Conservation (phyloP, 1,140 invertebrate species). For the Drosophila cardini region DNA sequence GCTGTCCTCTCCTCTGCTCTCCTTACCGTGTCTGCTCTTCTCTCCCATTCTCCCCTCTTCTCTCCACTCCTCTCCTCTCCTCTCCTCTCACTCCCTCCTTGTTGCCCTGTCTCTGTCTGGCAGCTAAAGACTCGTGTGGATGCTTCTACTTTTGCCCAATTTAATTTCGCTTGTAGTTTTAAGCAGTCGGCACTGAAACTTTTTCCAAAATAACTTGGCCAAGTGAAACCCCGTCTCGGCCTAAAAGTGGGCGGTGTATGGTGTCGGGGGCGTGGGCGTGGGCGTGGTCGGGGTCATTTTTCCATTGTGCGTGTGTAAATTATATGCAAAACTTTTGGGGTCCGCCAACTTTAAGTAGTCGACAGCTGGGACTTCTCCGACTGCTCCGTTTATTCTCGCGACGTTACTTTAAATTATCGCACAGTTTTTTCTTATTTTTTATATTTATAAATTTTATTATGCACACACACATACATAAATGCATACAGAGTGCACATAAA, state of each 20-base stretch:
- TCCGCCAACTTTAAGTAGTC: constrained; percentile 46
- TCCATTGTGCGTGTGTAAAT: constrained; percentile 54
- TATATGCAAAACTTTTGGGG: constrained; percentile 63
- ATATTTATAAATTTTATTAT: constrained; percentile 20
- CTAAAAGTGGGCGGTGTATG: too few relatives aligned
- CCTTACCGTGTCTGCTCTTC: too few relatives aligned
- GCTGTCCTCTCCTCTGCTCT: too few relatives aligned
- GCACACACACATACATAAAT: constrained; percentile 1
- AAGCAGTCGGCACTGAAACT: constrained; percentile 40
- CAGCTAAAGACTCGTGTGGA: not conserved
- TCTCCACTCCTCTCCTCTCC: too few relatives aligned
- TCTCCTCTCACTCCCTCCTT: too few relatives aligned
- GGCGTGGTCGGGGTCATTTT: not conserved
- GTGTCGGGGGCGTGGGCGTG: not conserved
- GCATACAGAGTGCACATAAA: constrained; percentile 14
- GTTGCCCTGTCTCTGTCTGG: too few relatives aligned
- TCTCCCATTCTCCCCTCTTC: not conserved
- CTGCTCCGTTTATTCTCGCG: not conserved
- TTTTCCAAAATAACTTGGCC: constrained; percentile 59
- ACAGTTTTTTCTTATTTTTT: constrained; percentile 33
- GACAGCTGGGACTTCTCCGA: constrained; percentile 17
- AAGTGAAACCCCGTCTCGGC: constrained; percentile 33
- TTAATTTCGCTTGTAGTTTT: constrained; percentile 55
- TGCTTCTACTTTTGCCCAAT: constrained; percentile 42
- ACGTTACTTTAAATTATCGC: constrained; percentile 61